Evolutionary conservation across 1,140 invertebrate species (phyloP), one percentile per base, ranked within the genome.

Genomic region (Saccostrea glomerata): DNA sequence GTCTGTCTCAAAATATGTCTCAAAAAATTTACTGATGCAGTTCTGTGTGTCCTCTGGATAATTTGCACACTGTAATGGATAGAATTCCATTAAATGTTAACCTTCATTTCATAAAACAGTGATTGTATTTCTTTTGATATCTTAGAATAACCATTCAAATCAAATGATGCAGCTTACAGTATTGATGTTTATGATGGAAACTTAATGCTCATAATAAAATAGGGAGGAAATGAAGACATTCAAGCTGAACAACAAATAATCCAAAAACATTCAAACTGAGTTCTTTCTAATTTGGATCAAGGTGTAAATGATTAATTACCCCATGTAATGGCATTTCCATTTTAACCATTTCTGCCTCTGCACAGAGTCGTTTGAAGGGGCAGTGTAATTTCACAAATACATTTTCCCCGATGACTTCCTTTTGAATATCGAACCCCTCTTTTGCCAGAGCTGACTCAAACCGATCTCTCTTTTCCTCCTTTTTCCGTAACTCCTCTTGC

Each of bases 291-390:
- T 5, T 82, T 82, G 25, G 5, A 47, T 7, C 5, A 47, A 47
- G 2, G 9, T 47, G 6, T 47, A 5, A 47, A 47, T 1, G 9
- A 47, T 36, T 36, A 6, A 82, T 90, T 92, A 95, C 94, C 88
- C 92, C 93, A 87, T 91, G 92, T 4, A 95, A 63, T 63, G 94
- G 94, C 92, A 95, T 92, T 85, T 95, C 93, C 11, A 95, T 86
- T 83, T 93, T 92, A 17, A 93, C 91, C 20, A 90, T 92, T 86
- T 95, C 94, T 12, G 95, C 95, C 88, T 95, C 94, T 25, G 92
- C 85, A 88, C 93, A 94, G 56, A 95, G 88, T 36, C 94, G 89
- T 73, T 94, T 92, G 63, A 95, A 93, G 0, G 95, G 93, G 87
- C 92, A 93, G 85, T 94, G 93, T 11, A 95, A 85, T 55, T 94